Base-by-base conservation (phyloP, 2,888 invertebrate genomes). In the Aphelenchoides bicaudatus region DNA sequence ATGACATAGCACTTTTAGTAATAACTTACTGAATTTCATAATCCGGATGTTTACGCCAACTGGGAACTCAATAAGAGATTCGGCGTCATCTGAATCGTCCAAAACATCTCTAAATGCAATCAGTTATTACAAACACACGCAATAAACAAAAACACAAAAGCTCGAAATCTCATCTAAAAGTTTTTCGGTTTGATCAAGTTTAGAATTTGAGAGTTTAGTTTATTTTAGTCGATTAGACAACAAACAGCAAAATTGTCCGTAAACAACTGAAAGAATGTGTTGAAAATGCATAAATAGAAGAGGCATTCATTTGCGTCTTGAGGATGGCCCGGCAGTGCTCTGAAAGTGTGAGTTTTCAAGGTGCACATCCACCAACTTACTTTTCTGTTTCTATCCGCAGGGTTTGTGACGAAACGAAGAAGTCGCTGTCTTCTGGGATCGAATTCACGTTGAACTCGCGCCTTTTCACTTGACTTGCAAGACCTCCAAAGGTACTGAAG, bases 401-500 rank as follows among this genome's bases (percentile, higher is more conserved):
- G 69, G 61, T 74, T 74, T 37, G 74, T 71, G 39, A 77, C 75
- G 52, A 72, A 75, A 34, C 72, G 63, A 3, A 78, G 66, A 8
- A 78, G 62, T 6, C 75, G 67, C 55, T 78, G 78, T 46, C 75
- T 29, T 39, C 75, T 54, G 28, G 78, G 78, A 56, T 78, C 75
- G 61, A 78, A 78, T 52, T 78, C 78, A 46, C 70, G 69, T 61
- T 75, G 75, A 3, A 78, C 78, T 5, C 77, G 63, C 28, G 69
- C 71, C 65, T 78, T 79, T 55, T 78, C 78, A 19, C 66, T 65
- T 0, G 76, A 66, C 59, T 78, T 78, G 37, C 78, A 75, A 56
- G 79, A 77, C 30, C 78, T 61, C 78, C 78, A 78, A 6, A 78
- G 59, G 51, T 79, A 78, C 57, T 78, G n/a, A n/a, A n/a, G n/a